A percentile compares a stretch with the other conserved stretches of the same genome.
These are phyloP conservation scores for Xerus rutilus DNA, from an alignment of 2,797 vertebrate genomes.

Conservation along the genomic window DNA sequence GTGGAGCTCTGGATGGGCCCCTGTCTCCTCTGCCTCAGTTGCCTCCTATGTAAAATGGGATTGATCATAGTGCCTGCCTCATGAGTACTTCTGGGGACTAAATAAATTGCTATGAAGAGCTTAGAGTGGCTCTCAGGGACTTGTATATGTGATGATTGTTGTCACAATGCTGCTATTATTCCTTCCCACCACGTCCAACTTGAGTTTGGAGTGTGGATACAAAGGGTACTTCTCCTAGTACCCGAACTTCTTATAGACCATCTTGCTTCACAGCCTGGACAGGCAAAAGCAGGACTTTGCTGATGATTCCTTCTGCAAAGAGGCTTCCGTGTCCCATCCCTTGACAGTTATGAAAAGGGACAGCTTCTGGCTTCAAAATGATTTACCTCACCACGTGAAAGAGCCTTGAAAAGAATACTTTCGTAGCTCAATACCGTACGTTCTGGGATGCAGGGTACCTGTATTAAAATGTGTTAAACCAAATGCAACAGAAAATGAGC, in stretches of 20 bases:
- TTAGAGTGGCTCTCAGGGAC: neutral
- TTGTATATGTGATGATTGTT: neutral
- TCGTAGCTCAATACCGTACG: neutral
- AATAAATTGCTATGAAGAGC: neutral
- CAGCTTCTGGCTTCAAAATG: constrained; percentile 60
- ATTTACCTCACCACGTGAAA: constrained; percentile 47
- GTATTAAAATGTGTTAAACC: constrained; percentile 19
- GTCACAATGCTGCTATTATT: neutral
- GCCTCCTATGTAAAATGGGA: neutral
- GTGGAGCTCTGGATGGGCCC: neutral
- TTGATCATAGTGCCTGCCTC: neutral
- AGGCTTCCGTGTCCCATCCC: constrained; percentile 36
- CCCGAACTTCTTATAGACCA: neutral
- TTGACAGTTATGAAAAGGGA: constrained; percentile 61
- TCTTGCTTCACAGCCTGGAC: neutral
- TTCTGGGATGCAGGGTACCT: neutral
- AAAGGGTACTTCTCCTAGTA: neutral
- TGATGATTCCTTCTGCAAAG: neutral
- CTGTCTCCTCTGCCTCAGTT: constrained; percentile 4
- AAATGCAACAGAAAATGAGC: neutral
- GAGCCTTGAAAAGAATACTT: neutral
- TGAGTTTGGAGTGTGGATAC: neutral
- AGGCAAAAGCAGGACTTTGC: neutral
- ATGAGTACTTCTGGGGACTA: neutral
- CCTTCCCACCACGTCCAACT: neutral